Evolutionary conservation across 2,888 invertebrate genomes (phyloP).

Genomic region (Muscina levida): DNA sequence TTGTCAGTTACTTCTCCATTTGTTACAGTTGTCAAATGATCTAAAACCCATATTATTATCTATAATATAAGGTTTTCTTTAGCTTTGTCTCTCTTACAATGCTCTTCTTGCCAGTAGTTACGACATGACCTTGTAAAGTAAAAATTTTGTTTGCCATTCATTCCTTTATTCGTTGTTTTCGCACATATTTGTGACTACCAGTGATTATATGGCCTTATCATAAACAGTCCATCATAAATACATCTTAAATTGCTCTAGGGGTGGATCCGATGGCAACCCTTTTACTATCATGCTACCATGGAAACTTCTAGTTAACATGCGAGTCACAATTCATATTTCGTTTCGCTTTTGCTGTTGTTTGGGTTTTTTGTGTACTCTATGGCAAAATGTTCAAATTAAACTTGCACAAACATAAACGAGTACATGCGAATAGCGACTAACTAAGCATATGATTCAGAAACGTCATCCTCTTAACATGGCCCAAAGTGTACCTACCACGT

Average conservation of each 20-base stretch:
- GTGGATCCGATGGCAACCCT: conserved; percentile 6
- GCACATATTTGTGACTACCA: background rate
- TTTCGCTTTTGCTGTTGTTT: background rate
- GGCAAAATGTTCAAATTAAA: conserved; percentile 6
- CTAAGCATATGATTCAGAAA: background rate
- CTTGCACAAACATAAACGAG: background rate
- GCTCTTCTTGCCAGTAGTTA: too few species aligned
- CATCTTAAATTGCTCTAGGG: background rate
- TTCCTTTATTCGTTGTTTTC: too few species aligned
- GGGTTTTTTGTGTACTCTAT: too few species aligned
- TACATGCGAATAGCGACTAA: background rate
- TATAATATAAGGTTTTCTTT: too few species aligned
- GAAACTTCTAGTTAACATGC: conserved; percentile 18
- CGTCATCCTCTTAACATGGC: background rate
- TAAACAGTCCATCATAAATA: background rate
- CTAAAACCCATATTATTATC: too few species aligned
- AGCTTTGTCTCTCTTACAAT: background rate
- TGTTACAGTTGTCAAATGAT: too few species aligned
- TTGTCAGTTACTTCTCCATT: too few species aligned
- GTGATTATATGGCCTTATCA: conserved; percentile 8
- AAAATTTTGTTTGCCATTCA: background rate
- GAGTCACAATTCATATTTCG: conserved; percentile 15
- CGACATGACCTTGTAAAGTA: background rate
- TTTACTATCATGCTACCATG: conserved; percentile 19
- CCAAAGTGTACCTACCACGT: background rate